phyloP scores from a whole-genome alignment of 2,888 invertebrate species.

The Callyntrura guangdongensis region DNA sequence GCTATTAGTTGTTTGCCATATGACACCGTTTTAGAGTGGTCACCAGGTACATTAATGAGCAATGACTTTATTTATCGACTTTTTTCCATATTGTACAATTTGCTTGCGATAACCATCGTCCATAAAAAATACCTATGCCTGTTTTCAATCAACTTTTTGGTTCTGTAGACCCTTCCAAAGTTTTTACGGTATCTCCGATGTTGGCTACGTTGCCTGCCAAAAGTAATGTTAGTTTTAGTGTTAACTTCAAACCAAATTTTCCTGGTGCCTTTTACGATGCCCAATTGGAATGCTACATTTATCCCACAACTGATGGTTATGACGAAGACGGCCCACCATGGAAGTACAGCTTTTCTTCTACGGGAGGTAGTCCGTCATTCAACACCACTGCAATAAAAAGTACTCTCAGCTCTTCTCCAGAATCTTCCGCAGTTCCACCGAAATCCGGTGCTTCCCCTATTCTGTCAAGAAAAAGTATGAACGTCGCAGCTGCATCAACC shows the following conservation, averaged over 20 bases:
- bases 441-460: not conserved
- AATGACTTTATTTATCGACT: not conserved
- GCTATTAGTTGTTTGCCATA: slow-evolving; percentile 79
- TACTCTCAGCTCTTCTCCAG: not conserved
- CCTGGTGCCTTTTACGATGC: slow-evolving; percentile 81
- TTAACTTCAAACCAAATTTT: slow-evolving; percentile 78
- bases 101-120: too few relatives aligned
- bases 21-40: slow-evolving; percentile 80
- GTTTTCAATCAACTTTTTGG: not conserved
- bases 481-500: not conserved
- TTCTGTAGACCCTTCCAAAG: slow-evolving; percentile 74
- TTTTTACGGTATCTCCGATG: slow-evolving; percentile 75
- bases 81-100: not conserved
- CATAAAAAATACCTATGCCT: too few relatives aligned
- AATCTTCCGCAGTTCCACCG: not conserved
- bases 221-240: slow-evolving; percentile 48
- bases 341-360: slow-evolving; percentile 51
- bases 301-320: slow-evolving; percentile 76
- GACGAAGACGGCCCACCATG: slow-evolving; percentile 80
- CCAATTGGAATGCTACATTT: slow-evolving; percentile 80
- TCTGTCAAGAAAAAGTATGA: not conserved
- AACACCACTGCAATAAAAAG: not conserved
- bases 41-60: slow-evolving; percentile 66
- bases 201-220: slow-evolving; percentile 49
- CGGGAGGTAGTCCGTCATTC: not conserved